Evolutionary conservation across 30 jellyfish, hydroid and myxozoan species (phyloP).

Genomic region (Euphysa ruthae): DNA sequence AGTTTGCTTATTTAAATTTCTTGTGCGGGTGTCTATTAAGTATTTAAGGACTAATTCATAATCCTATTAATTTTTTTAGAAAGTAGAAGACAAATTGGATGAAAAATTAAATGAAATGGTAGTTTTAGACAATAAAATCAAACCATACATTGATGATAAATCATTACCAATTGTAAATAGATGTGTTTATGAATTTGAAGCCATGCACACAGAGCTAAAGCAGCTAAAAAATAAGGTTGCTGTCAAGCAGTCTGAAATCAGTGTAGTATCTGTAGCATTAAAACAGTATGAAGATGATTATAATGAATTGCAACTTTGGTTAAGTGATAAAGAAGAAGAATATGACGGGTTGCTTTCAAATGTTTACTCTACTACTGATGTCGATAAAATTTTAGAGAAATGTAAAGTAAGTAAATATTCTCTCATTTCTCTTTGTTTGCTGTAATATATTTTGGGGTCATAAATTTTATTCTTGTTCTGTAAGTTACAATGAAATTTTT

Average conservation of each 20-base stretch:
- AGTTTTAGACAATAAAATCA: not conserved
- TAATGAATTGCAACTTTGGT: slow-evolving; percentile 58
- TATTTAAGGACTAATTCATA: too few species aligned
- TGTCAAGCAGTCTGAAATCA: too few species aligned
- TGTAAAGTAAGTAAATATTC: not conserved
- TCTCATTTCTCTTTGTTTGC: not conserved
- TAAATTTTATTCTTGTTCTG: too few species aligned
- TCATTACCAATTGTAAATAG: not conserved
- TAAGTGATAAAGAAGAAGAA: slow-evolving; percentile 56
- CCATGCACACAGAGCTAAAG: too few species aligned
- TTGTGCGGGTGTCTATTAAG: too few species aligned
- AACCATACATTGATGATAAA: not conserved
- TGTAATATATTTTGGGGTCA: too few species aligned
- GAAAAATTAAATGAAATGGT: not conserved
- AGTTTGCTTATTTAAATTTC: too few species aligned
- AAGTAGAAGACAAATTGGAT: too few species aligned
- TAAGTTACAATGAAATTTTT: too few species aligned
- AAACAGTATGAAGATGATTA: slow-evolving; percentile 54
- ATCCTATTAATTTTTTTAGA: too few species aligned
- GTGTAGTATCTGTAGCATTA: slow-evolving; percentile 2
- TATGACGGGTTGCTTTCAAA: slow-evolving; percentile 15
- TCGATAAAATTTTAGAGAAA: not conserved
- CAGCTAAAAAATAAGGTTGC: not conserved
- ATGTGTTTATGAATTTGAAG: too few species aligned
- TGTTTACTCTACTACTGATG: not conserved